Conservation (phyloP, 37 sponge, comb jelly and placozoan species). For the Geodia barretti region DNA sequence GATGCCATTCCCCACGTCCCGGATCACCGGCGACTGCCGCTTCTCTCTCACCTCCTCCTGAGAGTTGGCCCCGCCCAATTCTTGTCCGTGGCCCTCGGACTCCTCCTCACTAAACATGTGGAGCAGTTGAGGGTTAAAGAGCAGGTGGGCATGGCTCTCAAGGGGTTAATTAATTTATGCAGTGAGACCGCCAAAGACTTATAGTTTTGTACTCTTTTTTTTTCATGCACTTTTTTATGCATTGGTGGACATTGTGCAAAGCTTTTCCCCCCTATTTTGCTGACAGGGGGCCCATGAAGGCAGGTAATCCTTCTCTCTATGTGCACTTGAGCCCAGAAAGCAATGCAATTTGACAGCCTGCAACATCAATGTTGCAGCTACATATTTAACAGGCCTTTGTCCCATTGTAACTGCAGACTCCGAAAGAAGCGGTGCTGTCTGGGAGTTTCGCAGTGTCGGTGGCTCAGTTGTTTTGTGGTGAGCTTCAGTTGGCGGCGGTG, state of each 20-base stretch:
- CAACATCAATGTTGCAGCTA: background rate
- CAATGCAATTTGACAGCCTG: too few species aligned
- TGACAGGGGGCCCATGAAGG: too few species aligned
- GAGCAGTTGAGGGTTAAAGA: slow-evolving; percentile 15
- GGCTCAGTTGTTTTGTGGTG: slow-evolving; percentile 29
- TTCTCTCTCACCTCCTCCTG: slow-evolving; percentile 80
- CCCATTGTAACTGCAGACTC: slow-evolving; percentile 4
- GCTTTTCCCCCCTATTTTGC: too few species aligned
- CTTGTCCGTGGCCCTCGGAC: slow-evolving; percentile 60
- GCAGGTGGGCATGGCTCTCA: background rate
- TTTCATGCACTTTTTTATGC: too few species aligned
- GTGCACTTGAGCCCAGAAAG: too few species aligned
- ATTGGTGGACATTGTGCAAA: too few species aligned
- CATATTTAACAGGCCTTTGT: background rate
- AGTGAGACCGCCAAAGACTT: too few species aligned
- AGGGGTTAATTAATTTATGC: too few species aligned
- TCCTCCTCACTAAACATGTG: slow-evolving; percentile 57
- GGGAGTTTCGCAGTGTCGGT: slow-evolving; percentile 11
- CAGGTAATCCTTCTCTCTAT: too few species aligned
- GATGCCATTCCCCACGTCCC: slow-evolving; percentile 96
- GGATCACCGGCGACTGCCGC: slow-evolving; percentile 77
- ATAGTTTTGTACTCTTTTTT: too few species aligned
- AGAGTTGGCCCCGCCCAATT: slow-evolving; percentile 62
- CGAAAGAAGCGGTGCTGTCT: slow-evolving; percentile 14
- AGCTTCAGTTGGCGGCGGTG: slow-evolving; percentile 27